Evolutionary conservation across 2,113 vertebrate genomes (phyloP), one percentile per base, ranked within the genome.

Genomic region (Sphaerodactylus townsendi): DNA sequence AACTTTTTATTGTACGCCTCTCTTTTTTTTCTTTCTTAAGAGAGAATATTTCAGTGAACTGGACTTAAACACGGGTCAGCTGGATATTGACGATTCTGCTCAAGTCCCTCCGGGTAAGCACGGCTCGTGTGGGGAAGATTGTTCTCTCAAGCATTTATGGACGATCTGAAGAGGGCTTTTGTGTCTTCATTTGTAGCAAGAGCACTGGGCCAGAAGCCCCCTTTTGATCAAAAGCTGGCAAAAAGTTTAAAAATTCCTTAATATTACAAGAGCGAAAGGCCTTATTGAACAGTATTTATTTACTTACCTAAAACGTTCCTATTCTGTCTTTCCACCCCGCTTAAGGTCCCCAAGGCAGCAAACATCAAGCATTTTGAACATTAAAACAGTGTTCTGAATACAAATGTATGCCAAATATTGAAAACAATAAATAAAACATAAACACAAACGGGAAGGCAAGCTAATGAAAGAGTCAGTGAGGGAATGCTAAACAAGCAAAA

Each of bases 61-160:
- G 30, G 96, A 95, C 90, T 95, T 99, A 93, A 96, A 92, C 89
- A 92, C 87, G 37, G 97, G 98, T 74, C 99, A 99, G 81, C 85
- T 99, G 79, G 99, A 98, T 86, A 98, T 99, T 85, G 99, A 99
- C 91, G 98, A 99, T 91, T 96, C 98, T 50, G 96, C 97, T 17
- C 96, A 98, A 90, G 95, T 99, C 53, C 97, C 97, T 92, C 96
- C 97, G 96, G 99, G 98, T 99, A 94, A 88, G 92, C 59, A 78
- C n/a, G n/a, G 4, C 33, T 56, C 23, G 23, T 50, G 76, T 73
- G 81, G 21, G 33, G 81, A 82, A 65, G 23, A 66, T 50, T 65
- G 4, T 62, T 72, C 13, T 83, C 37, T 33, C 35, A n/a, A 14
- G 2, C 25, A 83, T 76, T 39, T 9, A 7, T 68, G 72, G 66